Evolutionary conservation across 2,113 vertebrate genomes (phyloP), one percentile per base, ranked within the genome.

Genomic region (Nycticorax nycticorax): DNA sequence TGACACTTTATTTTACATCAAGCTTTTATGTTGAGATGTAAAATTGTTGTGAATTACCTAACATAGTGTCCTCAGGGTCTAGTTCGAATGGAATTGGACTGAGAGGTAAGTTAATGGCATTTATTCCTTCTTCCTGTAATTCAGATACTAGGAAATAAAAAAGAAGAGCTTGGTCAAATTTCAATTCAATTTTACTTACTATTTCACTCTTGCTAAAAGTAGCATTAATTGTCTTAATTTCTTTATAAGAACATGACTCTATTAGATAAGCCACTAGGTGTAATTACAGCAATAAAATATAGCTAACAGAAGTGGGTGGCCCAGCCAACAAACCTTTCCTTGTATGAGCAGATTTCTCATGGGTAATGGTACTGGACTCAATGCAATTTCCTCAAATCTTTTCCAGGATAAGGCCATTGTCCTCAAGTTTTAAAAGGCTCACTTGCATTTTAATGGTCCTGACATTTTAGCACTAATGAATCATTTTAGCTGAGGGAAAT

Each of bases 71-170:
- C 95, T 99, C 99, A 0, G 99, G 99, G 98, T 99, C 99, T 97
- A 99, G 98, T 97, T 99, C 99, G 1, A 99, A 99, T 89, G 99
- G 99, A 81, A 99, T 99, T 10, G 99, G 99, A 95, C 99, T 99
- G 94, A 99, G 99, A 55, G 99, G 99, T 93, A 99, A 99, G 97
- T 99, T 99, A 98, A 99, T 99, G 98, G 99, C 99, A 39, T 99
- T 99, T 89, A 99, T 99, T 84, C 99, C 99, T 97, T 99, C 99
- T 95, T 99, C 99, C 97, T 99, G 99, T 94, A 99, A 98, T 97
- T 99, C 99, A 7, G 99, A 99, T 64, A 99, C 99, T 99, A 76
- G 32, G 57, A 69, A 96, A 94, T 80, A 79, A 97, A 96, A 78
- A 88, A 83, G 41, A 90, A 96, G 63, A 95, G 16, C 64, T 67